Conservation (phyloP, 2,888 invertebrate genomes). For the Desoria tigrina region DNA sequence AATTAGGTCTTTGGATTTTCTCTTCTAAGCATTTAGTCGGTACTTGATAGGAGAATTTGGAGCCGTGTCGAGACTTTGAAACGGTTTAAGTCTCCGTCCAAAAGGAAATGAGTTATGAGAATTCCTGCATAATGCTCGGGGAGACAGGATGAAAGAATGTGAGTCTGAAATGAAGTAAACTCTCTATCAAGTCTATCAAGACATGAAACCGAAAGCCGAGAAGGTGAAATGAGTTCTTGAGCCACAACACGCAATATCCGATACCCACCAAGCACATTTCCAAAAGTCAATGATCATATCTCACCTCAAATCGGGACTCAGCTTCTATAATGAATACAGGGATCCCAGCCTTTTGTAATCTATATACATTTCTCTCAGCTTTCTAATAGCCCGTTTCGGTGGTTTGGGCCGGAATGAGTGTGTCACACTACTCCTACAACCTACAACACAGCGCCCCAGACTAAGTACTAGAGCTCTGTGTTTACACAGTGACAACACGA, state of each 20-base stretch:
- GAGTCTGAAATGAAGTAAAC: neutral
- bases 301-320: too few species aligned
- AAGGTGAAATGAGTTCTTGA: conserved; percentile 13
- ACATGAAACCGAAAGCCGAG: neutral
- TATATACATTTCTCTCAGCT: too few species aligned
- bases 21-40: conserved; percentile 10
- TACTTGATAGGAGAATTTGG: conserved; percentile 2
- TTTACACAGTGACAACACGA: neutral
- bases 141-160: neutral
- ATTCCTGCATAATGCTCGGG: conserved; percentile 5
- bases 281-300: conserved; percentile 5
- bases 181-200: neutral
- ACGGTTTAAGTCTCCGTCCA: too few species aligned
- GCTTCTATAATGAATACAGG: too few species aligned
- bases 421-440: neutral
- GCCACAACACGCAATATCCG: conserved; percentile 20
- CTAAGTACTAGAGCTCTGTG: neutral
- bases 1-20: conserved; percentile 25
- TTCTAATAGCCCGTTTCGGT: neutral
- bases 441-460: neutral
- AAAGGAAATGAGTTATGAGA: conserved; percentile 20
- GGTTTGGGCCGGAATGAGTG: too few species aligned
- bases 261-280: neutral
- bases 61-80: too few species aligned
- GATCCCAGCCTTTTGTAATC: too few species aligned